These are phyloP conservation scores for Drosophila leontia DNA, from an alignment of 1,140 invertebrate species.

Conservation along the genomic window DNA sequence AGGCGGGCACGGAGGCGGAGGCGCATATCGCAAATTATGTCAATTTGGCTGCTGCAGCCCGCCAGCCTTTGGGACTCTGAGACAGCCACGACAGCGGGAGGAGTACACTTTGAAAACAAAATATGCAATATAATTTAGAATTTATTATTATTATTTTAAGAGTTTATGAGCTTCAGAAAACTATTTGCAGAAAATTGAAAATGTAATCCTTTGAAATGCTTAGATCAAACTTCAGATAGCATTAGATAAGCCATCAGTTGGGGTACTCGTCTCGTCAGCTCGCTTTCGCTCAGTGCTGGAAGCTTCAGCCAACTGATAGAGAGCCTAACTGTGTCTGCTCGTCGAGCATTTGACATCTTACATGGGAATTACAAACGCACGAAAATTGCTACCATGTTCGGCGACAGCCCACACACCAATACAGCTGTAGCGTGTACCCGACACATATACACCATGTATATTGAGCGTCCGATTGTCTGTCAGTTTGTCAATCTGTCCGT, in stretches of 20 bases:
- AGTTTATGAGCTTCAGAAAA: background rate
- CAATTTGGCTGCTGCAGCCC: constrained; percentile 71
- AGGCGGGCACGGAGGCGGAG: constrained; percentile 12
- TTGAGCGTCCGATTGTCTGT: constrained; percentile 25
- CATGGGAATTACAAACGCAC: constrained; percentile 83
- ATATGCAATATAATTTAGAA: background rate
- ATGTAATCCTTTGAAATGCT: too few relatives aligned
- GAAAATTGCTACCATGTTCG: constrained; percentile 81
- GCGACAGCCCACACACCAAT: constrained; percentile 57
- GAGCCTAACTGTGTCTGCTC: constrained; percentile 49
- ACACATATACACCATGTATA: constrained; percentile 26
- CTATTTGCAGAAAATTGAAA: background rate
- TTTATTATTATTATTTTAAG: background rate
- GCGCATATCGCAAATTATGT: constrained; percentile 79
- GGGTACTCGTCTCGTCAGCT: too few relatives aligned
- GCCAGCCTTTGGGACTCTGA: constrained; percentile 47
- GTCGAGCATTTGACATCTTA: constrained; percentile 79
- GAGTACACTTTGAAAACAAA: constrained; percentile 7
- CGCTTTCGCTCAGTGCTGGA: constrained; percentile 7
- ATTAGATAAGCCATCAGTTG: background rate
- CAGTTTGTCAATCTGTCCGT: constrained; percentile 7
- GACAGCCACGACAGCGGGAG: constrained; percentile 18
- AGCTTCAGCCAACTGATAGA: constrained; percentile 42
- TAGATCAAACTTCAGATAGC: too few relatives aligned
- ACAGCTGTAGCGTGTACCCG: constrained; percentile 21